Conservation (phyloP, 1,140 invertebrate genomes). For the Dinoponera quadriceps region DNA sequence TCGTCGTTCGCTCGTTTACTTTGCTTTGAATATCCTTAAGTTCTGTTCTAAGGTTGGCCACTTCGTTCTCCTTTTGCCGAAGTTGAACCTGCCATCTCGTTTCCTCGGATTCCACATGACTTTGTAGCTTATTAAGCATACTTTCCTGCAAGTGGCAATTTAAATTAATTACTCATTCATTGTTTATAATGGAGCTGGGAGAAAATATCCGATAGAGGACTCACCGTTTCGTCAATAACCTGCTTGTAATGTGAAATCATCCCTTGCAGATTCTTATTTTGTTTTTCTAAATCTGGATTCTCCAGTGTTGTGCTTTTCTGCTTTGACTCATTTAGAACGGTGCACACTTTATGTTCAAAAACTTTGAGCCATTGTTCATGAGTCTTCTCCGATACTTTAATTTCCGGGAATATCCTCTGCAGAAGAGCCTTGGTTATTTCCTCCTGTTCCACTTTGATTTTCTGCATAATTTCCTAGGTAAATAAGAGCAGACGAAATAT, state of each 20-base stretch:
- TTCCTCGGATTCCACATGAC: conserved; percentile 90
- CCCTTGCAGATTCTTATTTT: conserved; percentile 88
- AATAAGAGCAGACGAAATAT: conserved; percentile 60
- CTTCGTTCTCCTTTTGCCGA: conserved; percentile 87
- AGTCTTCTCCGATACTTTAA: conserved; percentile 83
- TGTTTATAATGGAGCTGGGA: neutral
- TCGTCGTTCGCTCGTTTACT: no score
- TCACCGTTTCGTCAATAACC: conserved; percentile 91
- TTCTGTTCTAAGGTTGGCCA: conserved; percentile 86
- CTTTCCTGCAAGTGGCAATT: conserved; percentile 86
- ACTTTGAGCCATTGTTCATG: conserved; percentile 86
- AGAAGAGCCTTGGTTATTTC: conserved; percentile 86
- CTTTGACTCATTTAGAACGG: conserved; percentile 71
- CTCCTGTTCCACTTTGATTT: conserved; percentile 86
- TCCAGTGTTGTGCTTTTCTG: conserved; percentile 58
- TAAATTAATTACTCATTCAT: neutral
- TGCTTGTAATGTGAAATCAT: conserved; percentile 90
- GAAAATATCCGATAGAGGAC: conserved; percentile 70
- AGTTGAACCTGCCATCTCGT: conserved; percentile 89
- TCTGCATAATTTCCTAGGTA: conserved; percentile 84
- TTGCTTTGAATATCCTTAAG: conserved; percentile 79
- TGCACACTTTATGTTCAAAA: conserved; percentile 85
- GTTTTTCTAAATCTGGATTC: conserved; percentile 83
- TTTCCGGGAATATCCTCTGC: conserved; percentile 87
- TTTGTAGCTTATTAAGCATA: conserved; percentile 89